phyloP scores from a whole-genome alignment of 2,888 invertebrate genomes.

The Rugalucina vietnamica region DNA sequence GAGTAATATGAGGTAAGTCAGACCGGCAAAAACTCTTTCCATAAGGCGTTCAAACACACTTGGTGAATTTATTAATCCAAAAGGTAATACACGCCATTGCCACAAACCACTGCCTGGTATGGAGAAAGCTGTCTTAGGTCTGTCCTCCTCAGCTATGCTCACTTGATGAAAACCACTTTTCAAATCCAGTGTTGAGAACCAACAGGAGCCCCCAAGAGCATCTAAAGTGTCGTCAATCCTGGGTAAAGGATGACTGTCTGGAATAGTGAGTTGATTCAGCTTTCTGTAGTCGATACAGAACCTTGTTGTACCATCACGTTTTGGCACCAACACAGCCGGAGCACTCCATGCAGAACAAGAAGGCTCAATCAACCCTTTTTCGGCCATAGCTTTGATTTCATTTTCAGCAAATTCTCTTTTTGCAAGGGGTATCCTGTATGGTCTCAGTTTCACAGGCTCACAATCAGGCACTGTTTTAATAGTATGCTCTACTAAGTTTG shows the following conservation, averaged over 20 bases:
- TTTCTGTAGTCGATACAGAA: constrained; percentile 48
- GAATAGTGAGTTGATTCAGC: constrained; percentile 22
- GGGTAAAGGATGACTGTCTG: constrained; percentile 48
- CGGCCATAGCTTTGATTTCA: not conserved
- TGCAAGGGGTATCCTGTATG: not conserved
- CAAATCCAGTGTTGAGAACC: constrained; percentile 46
- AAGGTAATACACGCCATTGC: constrained; percentile 39
- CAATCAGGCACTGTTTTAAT: not conserved
- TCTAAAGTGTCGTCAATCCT: constrained; percentile 52
- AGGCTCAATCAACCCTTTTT: not conserved
- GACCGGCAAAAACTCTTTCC: constrained; percentile 35
- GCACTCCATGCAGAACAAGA: constrained; percentile 34
- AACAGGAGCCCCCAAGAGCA: constrained; percentile 27
- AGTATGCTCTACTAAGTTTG: not conserved
- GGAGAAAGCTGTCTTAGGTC: constrained; percentile 30
- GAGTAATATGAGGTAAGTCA: constrained; percentile 35
- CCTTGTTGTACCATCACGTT: constrained; percentile 25
- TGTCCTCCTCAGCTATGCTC: constrained; percentile 23
- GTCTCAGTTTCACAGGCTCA: not conserved
- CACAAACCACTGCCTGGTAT: constrained; percentile 19
- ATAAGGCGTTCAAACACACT: constrained; percentile 47
- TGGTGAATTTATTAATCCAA: constrained; percentile 45
- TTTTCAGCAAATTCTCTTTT: not conserved
- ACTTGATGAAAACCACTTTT: constrained; percentile 50
- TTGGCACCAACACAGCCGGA: constrained; percentile 46